phyloP scores from a whole-genome alignment of 2,797 vertebrate genomes.

The Lacerta agilis region DNA sequence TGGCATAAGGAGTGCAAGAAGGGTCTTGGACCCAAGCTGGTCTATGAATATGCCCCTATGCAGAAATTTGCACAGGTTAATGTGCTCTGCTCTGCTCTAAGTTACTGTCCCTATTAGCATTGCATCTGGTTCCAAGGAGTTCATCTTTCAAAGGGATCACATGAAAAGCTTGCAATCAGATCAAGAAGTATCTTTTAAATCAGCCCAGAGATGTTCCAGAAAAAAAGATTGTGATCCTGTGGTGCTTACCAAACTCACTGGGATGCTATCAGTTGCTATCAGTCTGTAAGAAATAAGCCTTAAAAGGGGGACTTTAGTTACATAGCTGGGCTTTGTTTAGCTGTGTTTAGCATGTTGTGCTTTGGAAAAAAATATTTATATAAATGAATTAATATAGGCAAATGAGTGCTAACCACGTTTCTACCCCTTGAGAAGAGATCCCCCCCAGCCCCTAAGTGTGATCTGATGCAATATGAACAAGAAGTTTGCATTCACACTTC shows the following conservation, averaged over 20 bases:
- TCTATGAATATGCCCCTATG: neutral
- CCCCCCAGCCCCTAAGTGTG: neutral
- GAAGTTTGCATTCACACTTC: neutral
- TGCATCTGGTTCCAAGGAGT: neutral
- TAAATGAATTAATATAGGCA: constrained; percentile 7
- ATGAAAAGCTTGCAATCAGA: neutral
- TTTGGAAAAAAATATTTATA: neutral
- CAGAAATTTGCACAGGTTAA: neutral
- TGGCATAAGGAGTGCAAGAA: neutral
- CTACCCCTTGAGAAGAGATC: neutral
- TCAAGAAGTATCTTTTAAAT: neutral
- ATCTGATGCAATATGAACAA: neutral
- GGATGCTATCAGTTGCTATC: neutral
- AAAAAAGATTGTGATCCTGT: neutral
- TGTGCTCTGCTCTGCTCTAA: too few relatives aligned
- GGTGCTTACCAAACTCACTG: neutral
- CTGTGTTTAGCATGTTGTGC: neutral
- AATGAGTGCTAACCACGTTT: constrained; percentile 1
- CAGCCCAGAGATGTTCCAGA: neutral
- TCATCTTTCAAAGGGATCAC: neutral
- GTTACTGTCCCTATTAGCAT: neutral
- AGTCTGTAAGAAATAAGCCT: neutral
- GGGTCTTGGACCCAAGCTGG: neutral
- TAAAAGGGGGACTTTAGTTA: neutral
- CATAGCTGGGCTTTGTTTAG: neutral